A percentile compares a stretch with the other conserved stretches of the same genome.
These are phyloP conservation scores for Wasmannia auropunctata DNA, from an alignment of 1,140 invertebrate species.

Conservation along the genomic window DNA sequence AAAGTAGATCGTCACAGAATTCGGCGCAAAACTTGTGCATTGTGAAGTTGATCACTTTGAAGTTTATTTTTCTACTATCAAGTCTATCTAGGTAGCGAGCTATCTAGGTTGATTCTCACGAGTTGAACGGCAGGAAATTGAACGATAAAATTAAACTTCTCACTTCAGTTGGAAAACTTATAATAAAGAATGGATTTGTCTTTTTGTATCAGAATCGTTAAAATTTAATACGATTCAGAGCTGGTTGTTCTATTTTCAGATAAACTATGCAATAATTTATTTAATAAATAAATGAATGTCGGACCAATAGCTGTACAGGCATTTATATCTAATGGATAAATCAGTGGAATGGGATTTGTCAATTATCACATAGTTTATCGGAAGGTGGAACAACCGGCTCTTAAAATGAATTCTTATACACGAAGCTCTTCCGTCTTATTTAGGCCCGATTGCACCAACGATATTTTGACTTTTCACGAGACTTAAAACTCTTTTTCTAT, in stretches of 20 bases:
- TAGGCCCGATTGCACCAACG: no score
- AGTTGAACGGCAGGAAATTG: not conserved
- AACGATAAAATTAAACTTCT: conserved; percentile 22
- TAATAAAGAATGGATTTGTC: not conserved
- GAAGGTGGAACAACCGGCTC: no score
- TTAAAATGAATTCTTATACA: no score
- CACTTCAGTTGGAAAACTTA: not conserved
- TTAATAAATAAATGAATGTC: no score
- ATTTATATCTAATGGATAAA: no score
- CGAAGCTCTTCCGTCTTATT: not conserved
- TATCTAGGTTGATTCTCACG: not conserved
- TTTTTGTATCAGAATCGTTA: not conserved
- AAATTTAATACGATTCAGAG: conserved; percentile 13
- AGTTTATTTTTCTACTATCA: not conserved
- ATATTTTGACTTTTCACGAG: no score
- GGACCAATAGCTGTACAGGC: no score
- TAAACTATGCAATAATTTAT: no score
- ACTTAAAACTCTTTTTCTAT: no score
- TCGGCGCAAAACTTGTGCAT: not conserved
- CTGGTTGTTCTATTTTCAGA: no score
- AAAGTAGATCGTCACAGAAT: not conserved
- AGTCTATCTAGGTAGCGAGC: not conserved
- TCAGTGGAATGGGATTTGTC: no score
- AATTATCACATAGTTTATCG: no score
- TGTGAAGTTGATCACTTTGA: not conserved